Evolutionary conservation across 2,888 invertebrate species (phyloP).

Genomic region (Sinelater perroti): DNA sequence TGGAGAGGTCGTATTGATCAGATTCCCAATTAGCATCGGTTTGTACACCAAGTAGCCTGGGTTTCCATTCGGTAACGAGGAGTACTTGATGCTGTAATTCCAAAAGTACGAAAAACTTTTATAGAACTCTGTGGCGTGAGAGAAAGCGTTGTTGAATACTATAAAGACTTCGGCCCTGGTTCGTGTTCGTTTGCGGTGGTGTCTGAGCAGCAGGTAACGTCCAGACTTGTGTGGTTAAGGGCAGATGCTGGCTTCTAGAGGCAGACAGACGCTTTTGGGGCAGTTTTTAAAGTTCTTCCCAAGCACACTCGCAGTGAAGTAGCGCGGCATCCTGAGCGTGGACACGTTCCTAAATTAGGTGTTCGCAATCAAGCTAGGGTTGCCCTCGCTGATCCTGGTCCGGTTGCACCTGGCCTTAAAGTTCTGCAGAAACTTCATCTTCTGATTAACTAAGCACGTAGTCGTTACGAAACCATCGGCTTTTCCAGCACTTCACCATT

Average conservation of each 20-base stretch:
- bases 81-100: conserved; percentile 52
- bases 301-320: conserved; percentile 48
- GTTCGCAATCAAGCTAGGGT: conserved; percentile 52
- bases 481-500: no score
- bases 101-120: conserved; percentile 52
- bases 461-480: conserved; percentile 52
- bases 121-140: conserved; percentile 20
- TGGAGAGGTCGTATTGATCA: no score
- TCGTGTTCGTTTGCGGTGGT: no score
- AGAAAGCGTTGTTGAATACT: conserved; percentile 46
- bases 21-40: conserved; percentile 66
- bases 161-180: conserved; percentile 53
- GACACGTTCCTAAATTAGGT: conserved; percentile 53
- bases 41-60: conserved; percentile 77
- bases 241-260: conserved; percentile 52
- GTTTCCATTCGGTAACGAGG: conserved; percentile 70
- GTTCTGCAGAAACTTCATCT: conserved; percentile 60
- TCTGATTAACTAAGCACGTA: conserved; percentile 55
- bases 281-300: conserved; percentile 50
- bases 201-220: no score
- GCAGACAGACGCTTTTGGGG: conserved; percentile 54
- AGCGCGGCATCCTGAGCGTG: conserved; percentile 49
- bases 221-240: no score
- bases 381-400: conserved; percentile 52
- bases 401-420: conserved; percentile 59